Evolutionary conservation across 2,797 vertebrate genomes (phyloP).

Genomic region (Syngnathus rostellatus): DNA sequence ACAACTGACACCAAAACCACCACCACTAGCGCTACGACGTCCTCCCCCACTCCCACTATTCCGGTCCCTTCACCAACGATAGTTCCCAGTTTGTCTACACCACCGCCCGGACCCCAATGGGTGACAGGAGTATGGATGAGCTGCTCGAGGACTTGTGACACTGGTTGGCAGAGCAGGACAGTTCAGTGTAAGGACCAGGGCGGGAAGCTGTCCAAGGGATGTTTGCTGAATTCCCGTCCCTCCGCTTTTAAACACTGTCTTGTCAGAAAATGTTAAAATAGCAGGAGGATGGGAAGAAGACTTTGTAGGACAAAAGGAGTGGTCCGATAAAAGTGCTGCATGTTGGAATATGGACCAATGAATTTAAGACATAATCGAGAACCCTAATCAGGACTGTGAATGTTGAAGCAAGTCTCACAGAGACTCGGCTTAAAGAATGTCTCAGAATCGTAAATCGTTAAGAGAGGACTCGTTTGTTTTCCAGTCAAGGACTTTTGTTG

Average conservation of each 20-base stretch:
- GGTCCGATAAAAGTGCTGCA: slow-evolving; percentile 17
- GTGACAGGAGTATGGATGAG: slow-evolving; percentile 85
- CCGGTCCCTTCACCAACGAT: slow-evolving; percentile 48
- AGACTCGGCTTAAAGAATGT: slow-evolving; percentile 16
- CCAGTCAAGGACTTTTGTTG: slow-evolving; percentile 30
- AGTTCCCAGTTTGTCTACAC: slow-evolving; percentile 30
- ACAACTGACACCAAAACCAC: slow-evolving; percentile 22
- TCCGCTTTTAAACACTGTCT: slow-evolving; percentile 93
- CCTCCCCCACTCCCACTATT: slow-evolving; percentile 25
- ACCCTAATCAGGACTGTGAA: slow-evolving; percentile 32
- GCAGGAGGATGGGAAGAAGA: not conserved
- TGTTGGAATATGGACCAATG: slow-evolving; percentile 26
- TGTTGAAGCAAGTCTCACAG: slow-evolving; percentile 24
- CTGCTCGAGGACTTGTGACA: slow-evolving; percentile 93
- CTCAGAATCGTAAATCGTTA: not conserved
- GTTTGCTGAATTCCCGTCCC: slow-evolving; percentile 76
- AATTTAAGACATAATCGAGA: slow-evolving; percentile 9
- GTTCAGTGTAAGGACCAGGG: slow-evolving; percentile 89
- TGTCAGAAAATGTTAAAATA: slow-evolving; percentile 83
- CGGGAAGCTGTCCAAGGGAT: slow-evolving; percentile 86
- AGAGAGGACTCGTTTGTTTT: slow-evolving; percentile 2
- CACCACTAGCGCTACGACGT: slow-evolving; percentile 24
- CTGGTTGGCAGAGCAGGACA: slow-evolving; percentile 94
- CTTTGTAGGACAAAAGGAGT: not conserved
- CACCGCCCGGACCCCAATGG: slow-evolving; percentile 72